Evolutionary conservation across 2,888 invertebrate genomes (phyloP).

Genomic region (Empis stercorea): DNA sequence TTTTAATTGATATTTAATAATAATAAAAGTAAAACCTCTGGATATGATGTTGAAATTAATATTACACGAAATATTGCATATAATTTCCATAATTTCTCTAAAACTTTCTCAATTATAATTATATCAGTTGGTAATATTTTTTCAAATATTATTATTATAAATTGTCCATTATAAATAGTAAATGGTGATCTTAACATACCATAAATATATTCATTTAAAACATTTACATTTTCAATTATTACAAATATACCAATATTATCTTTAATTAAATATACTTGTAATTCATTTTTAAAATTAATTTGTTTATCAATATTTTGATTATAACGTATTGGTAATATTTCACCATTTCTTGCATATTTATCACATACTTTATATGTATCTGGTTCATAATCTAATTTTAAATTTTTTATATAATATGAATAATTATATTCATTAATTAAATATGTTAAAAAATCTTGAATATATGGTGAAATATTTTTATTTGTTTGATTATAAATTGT

Average conservation of each 20-base stretch:
- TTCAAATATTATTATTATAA: not conserved
- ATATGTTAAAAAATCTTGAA: too few relatives aligned
- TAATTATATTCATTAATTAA: too few relatives aligned
- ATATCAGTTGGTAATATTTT: not conserved
- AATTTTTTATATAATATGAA: too few relatives aligned
- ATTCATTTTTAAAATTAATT: not conserved
- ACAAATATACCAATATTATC: slow-evolving; percentile 4
- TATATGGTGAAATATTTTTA: too few relatives aligned
- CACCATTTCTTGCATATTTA: too few relatives aligned
- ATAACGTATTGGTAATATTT: too few relatives aligned
- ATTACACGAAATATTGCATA: slow-evolving; percentile 9
- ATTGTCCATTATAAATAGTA: not conserved
- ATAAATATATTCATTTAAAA: slow-evolving; percentile 8
- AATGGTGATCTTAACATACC: slow-evolving; percentile 11
- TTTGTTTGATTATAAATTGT: too few relatives aligned
- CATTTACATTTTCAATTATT: slow-evolving; percentile 4
- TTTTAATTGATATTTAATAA: too few relatives aligned
- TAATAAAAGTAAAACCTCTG: too few relatives aligned
- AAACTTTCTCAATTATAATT: not conserved
- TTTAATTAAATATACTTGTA: not conserved
- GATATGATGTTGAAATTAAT: not conserved
- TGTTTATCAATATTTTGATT: too few relatives aligned
- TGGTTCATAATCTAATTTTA: too few relatives aligned
- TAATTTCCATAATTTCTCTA: slow-evolving; percentile 11
- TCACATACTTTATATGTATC: too few relatives aligned